Conservation (phyloP, 2,113 vertebrate genomes). For the Theristicus caerulescens region DNA sequence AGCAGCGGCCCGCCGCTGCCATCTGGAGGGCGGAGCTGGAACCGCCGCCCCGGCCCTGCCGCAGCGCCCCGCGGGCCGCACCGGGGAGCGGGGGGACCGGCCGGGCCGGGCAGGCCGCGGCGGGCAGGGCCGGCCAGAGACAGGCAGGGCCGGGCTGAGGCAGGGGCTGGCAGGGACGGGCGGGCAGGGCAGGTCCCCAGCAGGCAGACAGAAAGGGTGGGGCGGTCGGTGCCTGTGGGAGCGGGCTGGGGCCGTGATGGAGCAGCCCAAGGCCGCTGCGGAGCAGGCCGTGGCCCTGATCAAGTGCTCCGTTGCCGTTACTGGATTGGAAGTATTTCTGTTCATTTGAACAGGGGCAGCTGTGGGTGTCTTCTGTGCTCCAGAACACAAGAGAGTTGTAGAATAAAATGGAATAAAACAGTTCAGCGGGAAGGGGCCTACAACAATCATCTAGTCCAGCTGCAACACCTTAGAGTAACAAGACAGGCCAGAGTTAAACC, state of each 20-base stretch:
- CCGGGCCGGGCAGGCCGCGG: neutral
- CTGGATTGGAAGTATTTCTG: neutral
- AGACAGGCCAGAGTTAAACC: neutral
- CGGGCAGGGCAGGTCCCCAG: neutral
- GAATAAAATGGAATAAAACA: neutral
- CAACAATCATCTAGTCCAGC: accelerated
- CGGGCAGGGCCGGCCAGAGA: neutral
- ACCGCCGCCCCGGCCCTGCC: neutral
- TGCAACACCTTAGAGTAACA: neutral
- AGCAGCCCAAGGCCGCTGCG: neutral
- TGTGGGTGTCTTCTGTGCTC: neutral
- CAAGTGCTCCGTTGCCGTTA: accelerated
- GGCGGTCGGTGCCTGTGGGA: neutral
- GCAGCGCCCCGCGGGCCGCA: neutral
- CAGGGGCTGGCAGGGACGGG: too few species aligned
- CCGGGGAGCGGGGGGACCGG: neutral
- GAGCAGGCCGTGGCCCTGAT: accelerated
- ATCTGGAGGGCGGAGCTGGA: neutral
- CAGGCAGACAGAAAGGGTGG: accelerated
- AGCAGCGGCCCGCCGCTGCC: neutral
- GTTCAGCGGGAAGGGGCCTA: neutral
- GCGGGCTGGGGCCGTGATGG: accelerated
- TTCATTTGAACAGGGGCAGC: neutral
- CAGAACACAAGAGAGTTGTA: too few species aligned
- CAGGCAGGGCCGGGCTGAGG: neutral